A percentile compares a stretch with the other conserved stretches of the same genome.
These are phyloP conservation scores for Ageneiosus marmoratus DNA, from an alignment of 2,113 vertebrate genomes.

Conservation along the genomic window DNA sequence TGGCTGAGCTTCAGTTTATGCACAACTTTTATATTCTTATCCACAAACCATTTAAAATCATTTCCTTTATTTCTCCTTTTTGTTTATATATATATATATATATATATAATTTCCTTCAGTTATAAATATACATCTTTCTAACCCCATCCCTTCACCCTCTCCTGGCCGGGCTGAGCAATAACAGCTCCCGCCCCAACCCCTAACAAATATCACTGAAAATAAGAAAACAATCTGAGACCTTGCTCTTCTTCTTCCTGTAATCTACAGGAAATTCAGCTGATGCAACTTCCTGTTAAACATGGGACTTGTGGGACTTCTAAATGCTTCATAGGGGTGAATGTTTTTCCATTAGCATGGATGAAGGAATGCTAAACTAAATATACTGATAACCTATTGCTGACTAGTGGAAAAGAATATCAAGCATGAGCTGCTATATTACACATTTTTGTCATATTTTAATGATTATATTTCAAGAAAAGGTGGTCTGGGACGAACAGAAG, in stretches of 20 bases:
- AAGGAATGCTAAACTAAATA: background rate
- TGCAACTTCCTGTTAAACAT: background rate
- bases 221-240: no score
- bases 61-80: no score
- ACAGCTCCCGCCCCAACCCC: no score
- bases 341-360: background rate
- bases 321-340: background rate
- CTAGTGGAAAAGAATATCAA: background rate
- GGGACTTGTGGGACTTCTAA: background rate
- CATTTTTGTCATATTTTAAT: background rate
- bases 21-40: no score
- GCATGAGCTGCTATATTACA: background rate
- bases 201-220: no score
- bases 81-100: no score
- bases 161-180: no score
- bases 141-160: no score
- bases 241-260: background rate
- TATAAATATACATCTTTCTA: no score
- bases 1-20: no score
- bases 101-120: no score
- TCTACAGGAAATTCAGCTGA: background rate
- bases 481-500: background rate
- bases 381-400: background rate
- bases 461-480: background rate
- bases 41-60: no score